Evolutionary conservation across 1,140 invertebrate genomes (phyloP), one percentile per base, ranked within the genome.

Genomic region (Scylla paramamosain): DNA sequence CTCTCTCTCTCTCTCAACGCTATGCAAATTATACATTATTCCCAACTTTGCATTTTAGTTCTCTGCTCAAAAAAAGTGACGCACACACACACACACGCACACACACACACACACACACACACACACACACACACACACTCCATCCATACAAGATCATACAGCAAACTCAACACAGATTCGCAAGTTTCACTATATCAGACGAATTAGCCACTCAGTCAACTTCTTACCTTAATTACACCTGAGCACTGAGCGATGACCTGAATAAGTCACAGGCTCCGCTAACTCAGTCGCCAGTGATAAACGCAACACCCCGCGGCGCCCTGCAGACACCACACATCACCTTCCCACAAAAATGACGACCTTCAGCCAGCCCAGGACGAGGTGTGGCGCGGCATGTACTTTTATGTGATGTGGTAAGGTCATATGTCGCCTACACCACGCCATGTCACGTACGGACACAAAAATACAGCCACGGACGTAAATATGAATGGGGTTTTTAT

Each of bases 91-190:
- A 77, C 67, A 77, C 67, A 77, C 67, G n/a, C 67, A 77, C 67
- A 77, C 67, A 77, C 67, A 77, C 67, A 77, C 67, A 77, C 67
- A 77, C 67, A 77, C 67, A 77, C 67, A 77, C 67, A 77, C 67
- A 77, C 67, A 77, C 67, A 77, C 67, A 77, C 67, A 77, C 86
- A 88, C 67, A 77, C 67, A n/a, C 67, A 25, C 45, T 12, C 28
- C 86, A 25, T 28, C 20, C 32, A 46, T 0, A 88, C 86, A 88
- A 14, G 32, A 25, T 16, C 45, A 88, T 12, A 88, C 86, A 59
- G 10, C 67, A 77, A 7, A 77, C 67, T 20, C 67, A n/a, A 12
- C 67, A 77, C 52, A 77, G 67, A 20, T 77, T n/a, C n/a, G 67
- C 67, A 77, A 25, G 67, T 25, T n/a, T 7, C 67, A 77, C 67